A percentile compares a stretch with the other conserved stretches of the same genome.
phyloP scores from a whole-genome alignment of 1,140 invertebrate genomes.

The Cryptotermes secundus region DNA sequence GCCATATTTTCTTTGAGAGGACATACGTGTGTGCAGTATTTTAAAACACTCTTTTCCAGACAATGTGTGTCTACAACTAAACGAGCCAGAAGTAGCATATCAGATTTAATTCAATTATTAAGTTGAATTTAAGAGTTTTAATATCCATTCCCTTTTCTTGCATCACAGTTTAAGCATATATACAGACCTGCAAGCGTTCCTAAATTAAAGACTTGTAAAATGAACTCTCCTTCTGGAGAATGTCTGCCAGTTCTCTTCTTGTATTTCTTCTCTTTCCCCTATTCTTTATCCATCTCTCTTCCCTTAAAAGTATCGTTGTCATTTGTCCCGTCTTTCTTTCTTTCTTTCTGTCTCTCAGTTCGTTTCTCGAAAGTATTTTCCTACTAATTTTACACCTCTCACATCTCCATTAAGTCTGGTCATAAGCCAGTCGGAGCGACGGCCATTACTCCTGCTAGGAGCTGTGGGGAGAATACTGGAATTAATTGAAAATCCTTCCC shows the following conservation, averaged over 20 bases:
- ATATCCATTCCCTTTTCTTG: slow-evolving; percentile 9
- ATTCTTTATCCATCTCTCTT: neutral
- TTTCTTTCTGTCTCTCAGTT: neutral
- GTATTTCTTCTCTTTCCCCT: neutral
- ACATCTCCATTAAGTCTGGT: slow-evolving; percentile 16
- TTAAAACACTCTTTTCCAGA: neutral
- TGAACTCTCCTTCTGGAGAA: neutral
- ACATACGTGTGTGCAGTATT: neutral
- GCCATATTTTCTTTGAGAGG: neutral
- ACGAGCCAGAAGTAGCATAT: neutral
- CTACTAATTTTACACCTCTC: slow-evolving; percentile 5
- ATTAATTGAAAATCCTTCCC: slow-evolving; percentile 19
- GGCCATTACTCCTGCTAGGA: slow-evolving; percentile 3
- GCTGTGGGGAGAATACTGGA: neutral
- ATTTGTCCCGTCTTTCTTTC: neutral
- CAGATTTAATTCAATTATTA: neutral
- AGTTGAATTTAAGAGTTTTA: slow-evolving; percentile 2
- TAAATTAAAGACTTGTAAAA: slow-evolving; percentile 15
- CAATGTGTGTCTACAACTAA: neutral
- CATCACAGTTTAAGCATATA: neutral
- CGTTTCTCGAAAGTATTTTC: neutral
- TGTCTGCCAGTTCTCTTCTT: neutral
- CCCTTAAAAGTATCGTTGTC: neutral
- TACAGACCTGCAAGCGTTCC: neutral
- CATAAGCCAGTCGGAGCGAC: slow-evolving; percentile 12